Percentiles rank a stretch among this genome's conserved stretches.
Evolutionary conservation across 2,113 vertebrate species (phyloP).

Genomic region (Chionodraco myersi): DNA sequence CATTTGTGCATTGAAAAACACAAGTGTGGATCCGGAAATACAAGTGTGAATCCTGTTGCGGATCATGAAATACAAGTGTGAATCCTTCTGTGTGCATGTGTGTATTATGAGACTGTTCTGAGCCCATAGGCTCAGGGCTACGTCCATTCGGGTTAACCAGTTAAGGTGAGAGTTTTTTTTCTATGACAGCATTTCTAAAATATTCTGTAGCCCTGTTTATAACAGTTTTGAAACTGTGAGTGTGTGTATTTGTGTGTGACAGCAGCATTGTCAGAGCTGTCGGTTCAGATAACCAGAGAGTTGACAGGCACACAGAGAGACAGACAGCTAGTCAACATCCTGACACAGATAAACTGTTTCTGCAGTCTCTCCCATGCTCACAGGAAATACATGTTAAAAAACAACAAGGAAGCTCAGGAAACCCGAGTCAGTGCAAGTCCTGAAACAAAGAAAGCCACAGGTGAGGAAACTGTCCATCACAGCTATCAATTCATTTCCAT

Average conservation of each 20-base stretch:
- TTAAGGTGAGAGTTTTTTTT: too few relatives aligned
- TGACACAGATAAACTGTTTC: constrained; percentile 61
- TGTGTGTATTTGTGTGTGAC: background rate
- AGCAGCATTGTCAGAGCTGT: constrained; percentile 57
- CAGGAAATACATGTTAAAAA: constrained; percentile 40
- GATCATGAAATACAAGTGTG: too few relatives aligned
- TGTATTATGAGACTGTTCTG: too few relatives aligned
- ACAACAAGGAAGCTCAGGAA: constrained; percentile 7
- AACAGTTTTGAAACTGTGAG: background rate
- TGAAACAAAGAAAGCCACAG: background rate
- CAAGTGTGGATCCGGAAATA: too few relatives aligned
- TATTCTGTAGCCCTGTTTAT: background rate
- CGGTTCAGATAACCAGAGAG: constrained; percentile 50
- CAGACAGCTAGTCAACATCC: constrained; percentile 51
- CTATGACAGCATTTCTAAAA: too few relatives aligned
- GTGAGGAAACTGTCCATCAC: background rate
- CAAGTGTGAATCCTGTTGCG: too few relatives aligned
- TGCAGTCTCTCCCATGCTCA: constrained; percentile 43
- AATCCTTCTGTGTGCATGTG: too few relatives aligned
- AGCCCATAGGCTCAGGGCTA: too few relatives aligned
- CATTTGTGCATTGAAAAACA: too few relatives aligned
- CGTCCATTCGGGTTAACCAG: too few relatives aligned
- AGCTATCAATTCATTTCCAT: background rate
- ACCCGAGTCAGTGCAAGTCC: background rate
- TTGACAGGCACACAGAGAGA: constrained; percentile 45